Evolutionary conservation across 1,140 invertebrate genomes (phyloP).

Genomic region (Lycorma delicatula): DNA sequence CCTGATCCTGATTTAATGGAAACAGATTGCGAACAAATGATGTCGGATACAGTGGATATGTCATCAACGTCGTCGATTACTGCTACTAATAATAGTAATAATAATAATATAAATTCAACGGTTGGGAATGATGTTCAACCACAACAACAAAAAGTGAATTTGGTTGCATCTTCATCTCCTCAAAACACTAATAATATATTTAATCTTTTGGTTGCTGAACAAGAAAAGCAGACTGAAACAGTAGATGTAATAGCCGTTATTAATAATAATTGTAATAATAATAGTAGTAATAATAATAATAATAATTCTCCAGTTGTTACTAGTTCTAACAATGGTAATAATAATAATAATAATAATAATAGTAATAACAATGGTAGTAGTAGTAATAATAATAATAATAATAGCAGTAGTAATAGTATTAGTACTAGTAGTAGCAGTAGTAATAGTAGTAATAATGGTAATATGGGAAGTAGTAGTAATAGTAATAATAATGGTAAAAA

Average conservation of each 20-base stretch:
- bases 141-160: too few species aligned
- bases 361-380: background rate
- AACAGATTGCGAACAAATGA: too few species aligned
- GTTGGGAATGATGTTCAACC: too few species aligned
- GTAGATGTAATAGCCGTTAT: too few species aligned
- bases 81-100: too few species aligned
- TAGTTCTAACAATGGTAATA: background rate
- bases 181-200: too few species aligned
- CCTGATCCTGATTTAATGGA: background rate
- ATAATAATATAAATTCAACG: too few species aligned
- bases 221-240: too few species aligned
- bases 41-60: too few species aligned
- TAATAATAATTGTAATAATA: background rate
- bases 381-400: background rate
- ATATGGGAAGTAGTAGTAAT: background rate
- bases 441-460: background rate
- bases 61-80: too few species aligned
- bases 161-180: too few species aligned
- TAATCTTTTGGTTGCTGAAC: too few species aligned
- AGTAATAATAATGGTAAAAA: conserved; percentile 9
- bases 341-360: background rate
- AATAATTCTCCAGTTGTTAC: background rate
- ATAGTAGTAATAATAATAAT: background rate
- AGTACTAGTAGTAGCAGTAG: background rate
- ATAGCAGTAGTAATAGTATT: background rate